Conservation (phyloP, 2,797 vertebrate species). For the Peromyscus eremicus region DNA sequence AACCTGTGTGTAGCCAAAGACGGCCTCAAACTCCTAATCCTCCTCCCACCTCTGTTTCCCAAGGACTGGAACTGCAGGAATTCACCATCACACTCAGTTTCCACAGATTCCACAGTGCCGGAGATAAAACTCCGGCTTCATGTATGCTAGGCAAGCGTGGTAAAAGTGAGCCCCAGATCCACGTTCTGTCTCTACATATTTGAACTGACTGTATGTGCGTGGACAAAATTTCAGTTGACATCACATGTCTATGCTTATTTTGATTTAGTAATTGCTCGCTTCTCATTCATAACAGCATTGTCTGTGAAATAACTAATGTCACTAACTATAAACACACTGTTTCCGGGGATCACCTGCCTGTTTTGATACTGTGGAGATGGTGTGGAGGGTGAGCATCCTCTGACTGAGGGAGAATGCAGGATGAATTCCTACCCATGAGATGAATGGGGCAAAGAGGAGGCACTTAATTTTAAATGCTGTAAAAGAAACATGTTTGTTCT, state of each 20-base stretch:
- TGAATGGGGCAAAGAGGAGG: not conserved
- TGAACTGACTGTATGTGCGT: not conserved
- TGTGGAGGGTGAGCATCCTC: not conserved
- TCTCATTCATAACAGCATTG: not conserved
- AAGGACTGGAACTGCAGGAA: no score
- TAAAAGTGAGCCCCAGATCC: no score
- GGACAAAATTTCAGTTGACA: not conserved
- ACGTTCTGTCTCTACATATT: not conserved
- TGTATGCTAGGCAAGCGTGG: no score
- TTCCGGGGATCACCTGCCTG: not conserved
- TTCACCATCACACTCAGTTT: not conserved
- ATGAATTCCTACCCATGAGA: not conserved
- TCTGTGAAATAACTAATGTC: not conserved
- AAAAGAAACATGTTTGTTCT: not conserved
- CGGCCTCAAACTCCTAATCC: not conserved
- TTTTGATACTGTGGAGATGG: not conserved
- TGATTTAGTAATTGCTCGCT: not conserved
- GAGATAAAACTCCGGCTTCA: not conserved
- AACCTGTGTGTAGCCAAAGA: not conserved
- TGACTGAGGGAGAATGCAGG: not conserved
- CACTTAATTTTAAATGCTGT: not conserved
- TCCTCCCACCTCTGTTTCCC: not conserved
- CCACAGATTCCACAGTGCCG: fast-evolving
- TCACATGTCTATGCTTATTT: not conserved
- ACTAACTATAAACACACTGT: not conserved